Evolutionary conservation across 2,113 vertebrate genomes (phyloP), one percentile per base, ranked within the genome.

Genomic region (Perca fluviatilis): DNA sequence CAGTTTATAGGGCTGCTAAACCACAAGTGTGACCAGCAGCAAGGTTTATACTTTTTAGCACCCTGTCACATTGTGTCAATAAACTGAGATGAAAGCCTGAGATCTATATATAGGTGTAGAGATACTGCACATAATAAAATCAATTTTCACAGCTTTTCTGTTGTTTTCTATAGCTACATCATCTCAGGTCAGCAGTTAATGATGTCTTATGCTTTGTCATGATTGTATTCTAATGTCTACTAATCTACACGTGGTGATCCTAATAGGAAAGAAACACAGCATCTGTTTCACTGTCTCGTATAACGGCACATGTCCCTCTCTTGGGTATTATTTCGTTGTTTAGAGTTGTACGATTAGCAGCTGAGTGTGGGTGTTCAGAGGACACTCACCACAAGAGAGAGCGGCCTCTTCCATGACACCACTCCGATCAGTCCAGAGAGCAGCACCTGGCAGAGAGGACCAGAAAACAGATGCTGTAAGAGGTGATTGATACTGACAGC

Each of bases 321-420:
- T 80, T 53, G 74, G 69, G 30, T 66, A 21, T 47, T 43, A 67
- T 5, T 66, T 73, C 82, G 88, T 71, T 77, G 54, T 74, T 88
- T 50, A 43, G 27, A 66, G 36, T 13, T 79, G 79, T 60, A 33
- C 36, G 67, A 78, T 89, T 63, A 62, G 73, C 51, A 25, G 70
- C 67, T 40, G 60, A 68, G 68, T 67, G 79, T 88, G 40, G 63
- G 84, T 27, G 36, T 70, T 80, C 27, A 60, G 65, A 54, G 51
- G 63, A 83, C 74, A 93, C 98, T 99, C 93, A 99, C 98, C 97
- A 99, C 98, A 3, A 99, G 96, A 19, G 98, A 99, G 57, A 99
- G 96, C 5, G 98, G 98, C 85, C 98, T 97, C 92, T 99, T 99
- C 98, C 98, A 99, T 40, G 98, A 99, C 90, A 99, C 98, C 53